Evolutionary conservation across 2,797 vertebrate species (phyloP).

Genomic region (Tauraco hartlaubi): DNA sequence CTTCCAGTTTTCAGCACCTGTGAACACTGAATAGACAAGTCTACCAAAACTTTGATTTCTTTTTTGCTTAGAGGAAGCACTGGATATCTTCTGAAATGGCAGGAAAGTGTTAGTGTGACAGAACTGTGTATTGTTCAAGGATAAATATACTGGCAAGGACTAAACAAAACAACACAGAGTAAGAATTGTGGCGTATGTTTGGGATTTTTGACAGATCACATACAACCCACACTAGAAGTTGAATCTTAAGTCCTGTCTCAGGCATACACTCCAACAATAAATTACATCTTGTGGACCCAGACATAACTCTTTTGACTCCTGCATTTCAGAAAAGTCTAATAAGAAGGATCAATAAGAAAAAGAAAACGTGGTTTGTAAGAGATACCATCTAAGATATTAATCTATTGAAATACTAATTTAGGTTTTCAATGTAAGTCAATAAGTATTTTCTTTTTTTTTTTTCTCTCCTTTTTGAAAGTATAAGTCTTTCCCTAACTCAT

Average conservation of each 20-base stretch:
- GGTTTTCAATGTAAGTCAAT: not conserved
- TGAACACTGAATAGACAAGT: not conserved
- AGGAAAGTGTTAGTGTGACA: not conserved
- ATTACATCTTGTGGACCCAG: not conserved
- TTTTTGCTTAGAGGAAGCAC: not conserved
- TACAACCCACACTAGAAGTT: not conserved
- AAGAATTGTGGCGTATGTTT: not conserved
- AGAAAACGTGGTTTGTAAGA: not conserved
- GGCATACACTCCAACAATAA: not conserved
- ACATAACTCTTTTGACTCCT: not conserved
- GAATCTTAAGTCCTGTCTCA: not conserved
- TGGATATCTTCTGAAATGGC: not conserved
- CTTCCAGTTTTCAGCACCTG: not conserved
- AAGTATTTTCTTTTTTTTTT: not conserved
- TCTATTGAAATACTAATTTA: not conserved
- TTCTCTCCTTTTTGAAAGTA: not conserved
- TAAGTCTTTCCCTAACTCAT: not conserved
- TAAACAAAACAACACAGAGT: not conserved
- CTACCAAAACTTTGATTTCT: not conserved
- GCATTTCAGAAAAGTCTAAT: not conserved
- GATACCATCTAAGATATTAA: not conserved
- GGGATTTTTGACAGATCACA: not conserved
- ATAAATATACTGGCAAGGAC: not conserved
- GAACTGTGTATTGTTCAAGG: not conserved
- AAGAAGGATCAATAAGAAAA: not conserved